phyloP scores from a whole-genome alignment of 2,113 vertebrate species.

The Pterocles gutturalis region DNA sequence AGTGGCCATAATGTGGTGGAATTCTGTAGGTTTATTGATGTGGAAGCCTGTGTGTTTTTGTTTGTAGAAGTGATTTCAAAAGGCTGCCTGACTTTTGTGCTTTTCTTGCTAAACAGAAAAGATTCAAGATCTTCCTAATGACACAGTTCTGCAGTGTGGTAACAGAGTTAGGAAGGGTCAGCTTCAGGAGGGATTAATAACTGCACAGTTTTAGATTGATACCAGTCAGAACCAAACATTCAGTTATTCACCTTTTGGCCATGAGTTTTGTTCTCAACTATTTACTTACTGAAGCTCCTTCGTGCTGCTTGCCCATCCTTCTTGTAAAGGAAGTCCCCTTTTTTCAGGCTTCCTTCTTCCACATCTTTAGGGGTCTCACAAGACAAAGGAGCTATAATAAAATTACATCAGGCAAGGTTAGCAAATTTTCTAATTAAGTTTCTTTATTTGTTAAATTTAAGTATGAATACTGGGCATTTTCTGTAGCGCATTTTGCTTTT shows the following conservation, averaged over 20 bases:
- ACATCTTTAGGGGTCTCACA: neutral
- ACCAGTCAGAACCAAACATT: neutral
- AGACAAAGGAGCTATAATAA: neutral
- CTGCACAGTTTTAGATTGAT: neutral
- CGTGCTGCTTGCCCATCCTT: neutral
- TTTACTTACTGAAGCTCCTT: neutral
- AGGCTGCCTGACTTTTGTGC: neutral
- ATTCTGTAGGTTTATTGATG: neutral
- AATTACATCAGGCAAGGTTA: neutral
- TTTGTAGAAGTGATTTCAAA: neutral
- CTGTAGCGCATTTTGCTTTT: accelerated
- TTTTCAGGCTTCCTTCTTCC: neutral
- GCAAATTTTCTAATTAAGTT: neutral
- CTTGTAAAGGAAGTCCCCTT: neutral
- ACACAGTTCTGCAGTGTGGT: neutral
- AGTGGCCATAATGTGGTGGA: neutral
- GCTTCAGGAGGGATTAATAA: neutral
- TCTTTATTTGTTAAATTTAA: neutral
- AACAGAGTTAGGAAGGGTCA: neutral
- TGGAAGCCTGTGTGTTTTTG: neutral
- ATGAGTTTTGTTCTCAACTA: neutral
- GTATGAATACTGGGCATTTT: neutral
- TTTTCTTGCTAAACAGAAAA: neutral
- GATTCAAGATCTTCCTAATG: neutral
- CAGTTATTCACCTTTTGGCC: neutral